These are phyloP conservation scores for Sycophila sp. DNA, from an alignment of 1,140 invertebrate genomes.

Conservation along the genomic window DNA sequence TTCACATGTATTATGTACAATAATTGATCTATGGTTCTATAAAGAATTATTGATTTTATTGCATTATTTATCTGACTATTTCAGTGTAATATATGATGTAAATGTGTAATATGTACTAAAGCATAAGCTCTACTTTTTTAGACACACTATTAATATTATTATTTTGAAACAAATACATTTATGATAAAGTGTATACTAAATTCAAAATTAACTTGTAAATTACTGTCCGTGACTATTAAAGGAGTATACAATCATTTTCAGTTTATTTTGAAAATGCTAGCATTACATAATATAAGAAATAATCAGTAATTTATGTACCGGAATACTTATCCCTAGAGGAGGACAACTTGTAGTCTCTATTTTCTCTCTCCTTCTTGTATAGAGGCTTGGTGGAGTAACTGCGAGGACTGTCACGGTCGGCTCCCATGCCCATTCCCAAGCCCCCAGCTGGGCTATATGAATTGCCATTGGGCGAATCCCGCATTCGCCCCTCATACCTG, in stretches of 20 bases:
- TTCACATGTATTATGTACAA: too few relatives aligned
- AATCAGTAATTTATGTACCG: slow-evolving; percentile 64
- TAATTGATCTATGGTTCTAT: too few relatives aligned
- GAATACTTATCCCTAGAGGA: slow-evolving; percentile 86
- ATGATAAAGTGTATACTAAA: neutral
- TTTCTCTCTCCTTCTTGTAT: slow-evolving; percentile 91
- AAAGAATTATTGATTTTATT: too few relatives aligned
- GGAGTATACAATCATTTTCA: too few relatives aligned
- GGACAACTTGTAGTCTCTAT: slow-evolving; percentile 84
- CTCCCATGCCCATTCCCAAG: slow-evolving; percentile 68
- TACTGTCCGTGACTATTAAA: too few relatives aligned
- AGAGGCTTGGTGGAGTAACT: slow-evolving; percentile 81
- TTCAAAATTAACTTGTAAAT: neutral
- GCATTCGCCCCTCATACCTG: slow-evolving; percentile 71
- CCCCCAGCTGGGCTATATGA: slow-evolving; percentile 74
- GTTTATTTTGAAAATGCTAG: too few relatives aligned
- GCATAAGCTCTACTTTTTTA: too few relatives aligned
- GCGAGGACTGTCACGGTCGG: slow-evolving; percentile 73
- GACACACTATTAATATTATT: too few relatives aligned
- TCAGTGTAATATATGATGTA: too few relatives aligned
- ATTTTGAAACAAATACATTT: neutral
- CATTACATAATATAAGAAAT: too few relatives aligned
- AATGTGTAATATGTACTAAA: too few relatives aligned
- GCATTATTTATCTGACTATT: too few relatives aligned
- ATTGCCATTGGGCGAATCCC: slow-evolving; percentile 79